These are phyloP conservation scores for Athalia cordata DNA, from an alignment of 2,888 invertebrate species.

Conservation along the genomic window DNA sequence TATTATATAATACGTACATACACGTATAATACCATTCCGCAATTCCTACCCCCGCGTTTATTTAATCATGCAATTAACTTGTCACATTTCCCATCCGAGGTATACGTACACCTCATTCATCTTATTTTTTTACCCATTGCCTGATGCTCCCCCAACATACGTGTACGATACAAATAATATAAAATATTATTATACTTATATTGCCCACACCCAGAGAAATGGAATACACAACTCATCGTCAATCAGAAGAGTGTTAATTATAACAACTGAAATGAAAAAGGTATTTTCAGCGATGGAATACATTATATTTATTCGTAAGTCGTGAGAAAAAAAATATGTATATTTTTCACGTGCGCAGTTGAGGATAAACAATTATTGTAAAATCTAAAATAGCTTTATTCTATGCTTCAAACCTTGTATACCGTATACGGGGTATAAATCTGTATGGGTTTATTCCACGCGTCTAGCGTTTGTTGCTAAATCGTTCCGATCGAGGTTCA, in stretches of 20 bases:
- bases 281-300: no score
- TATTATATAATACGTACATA: not conserved
- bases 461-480: not conserved
- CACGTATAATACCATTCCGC: not conserved
- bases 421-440: not conserved
- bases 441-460: not conserved
- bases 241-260: no score
- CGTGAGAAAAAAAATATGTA: no score
- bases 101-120: not conserved
- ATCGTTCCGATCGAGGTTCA: conserved; percentile 10
- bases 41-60: conserved; percentile 2
- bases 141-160: not conserved
- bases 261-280: no score
- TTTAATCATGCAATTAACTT: conserved; percentile 37
- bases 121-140: not conserved
- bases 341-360: no score
- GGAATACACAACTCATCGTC: no score
- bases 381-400: not conserved
- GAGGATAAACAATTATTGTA: not conserved
- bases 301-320: no score
- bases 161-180: not conserved
- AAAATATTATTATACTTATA: no score
- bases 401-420: not conserved
- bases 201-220: no score
- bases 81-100: conserved; percentile 4